Base-by-base conservation (phyloP, 2,113 vertebrate species). In the Isichthys henryi region DNA sequence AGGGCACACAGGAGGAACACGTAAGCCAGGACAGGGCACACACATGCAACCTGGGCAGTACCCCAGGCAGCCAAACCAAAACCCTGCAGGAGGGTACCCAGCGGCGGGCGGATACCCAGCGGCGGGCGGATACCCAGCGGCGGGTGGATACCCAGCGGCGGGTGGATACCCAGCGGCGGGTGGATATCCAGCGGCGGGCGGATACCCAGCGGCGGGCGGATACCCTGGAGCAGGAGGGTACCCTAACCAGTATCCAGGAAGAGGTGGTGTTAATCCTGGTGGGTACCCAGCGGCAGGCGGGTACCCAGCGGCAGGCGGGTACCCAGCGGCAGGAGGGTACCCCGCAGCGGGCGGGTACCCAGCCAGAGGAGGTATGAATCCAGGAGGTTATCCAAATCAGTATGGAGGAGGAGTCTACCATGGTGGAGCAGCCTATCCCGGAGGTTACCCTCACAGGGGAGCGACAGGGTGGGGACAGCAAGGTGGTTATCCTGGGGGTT, bases 401-500 rank as follows among this genome's bases (percentile, higher is more conserved):
- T 77, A 89, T 74, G 87, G 74, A 27, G 90, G 88, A 27, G 88
- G 88, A 89, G 88, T 70, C 19, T 91, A 92, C 77, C 91, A 89
- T 35, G 89, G 91, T 13, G 90, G 88, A 7, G 90, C 82, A 87
- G 88, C 88, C 13, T 91, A 92, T 88, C 91, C 90, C 27, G 89
- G 91, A 15, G 90, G 91, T 50, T 89, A 90, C 27, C 88, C 62
- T 10, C 39, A 82, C 58, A 62, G 89, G n/a, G 88, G 83, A 11
- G 88, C 35, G 3, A 50, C 83, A 46, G 88, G 84, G 17, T 86
- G 83, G 62, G 84, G 84, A 70, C 89, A 89, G 52, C 90, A 92
- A 87, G 94, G 91, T 23, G 77, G 53, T 0, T 87, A 93, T 88
- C 92, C 93, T 52, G 93, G 92, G 3, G 91, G 93, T n/a, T 94